Evolutionary conservation across 92 coral and sea anemone genomes (phyloP).

Genomic region (Porites divaricata): DNA sequence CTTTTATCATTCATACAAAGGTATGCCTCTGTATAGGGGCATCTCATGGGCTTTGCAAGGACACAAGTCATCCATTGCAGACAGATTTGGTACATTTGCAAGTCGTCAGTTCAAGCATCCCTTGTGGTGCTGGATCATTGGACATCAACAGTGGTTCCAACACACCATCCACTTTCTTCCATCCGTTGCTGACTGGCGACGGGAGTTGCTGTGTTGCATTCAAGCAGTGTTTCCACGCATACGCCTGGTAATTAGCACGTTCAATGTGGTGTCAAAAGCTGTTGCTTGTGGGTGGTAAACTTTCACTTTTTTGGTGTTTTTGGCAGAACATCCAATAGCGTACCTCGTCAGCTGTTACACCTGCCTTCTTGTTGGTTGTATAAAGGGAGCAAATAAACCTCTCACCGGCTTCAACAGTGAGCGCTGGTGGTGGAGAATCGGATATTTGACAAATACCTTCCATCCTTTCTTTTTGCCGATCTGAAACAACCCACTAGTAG

Average conservation of each 20-base stretch:
- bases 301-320: slow-evolving; percentile 58
- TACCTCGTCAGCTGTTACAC: slow-evolving; percentile 49
- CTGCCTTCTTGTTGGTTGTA: slow-evolving; percentile 46
- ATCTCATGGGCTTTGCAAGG: slow-evolving; percentile 52
- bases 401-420: slow-evolving; percentile 41
- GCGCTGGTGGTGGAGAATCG: slow-evolving; percentile 27
- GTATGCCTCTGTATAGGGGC: slow-evolving; percentile 55
- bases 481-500: slow-evolving; percentile 29
- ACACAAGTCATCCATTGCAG: slow-evolving; percentile 48
- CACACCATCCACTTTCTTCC: slow-evolving; percentile 30
- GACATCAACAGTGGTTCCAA: slow-evolving; percentile 58
- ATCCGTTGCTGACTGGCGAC: slow-evolving; percentile 56
- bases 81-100: slow-evolving; percentile 56
- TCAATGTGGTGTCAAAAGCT: slow-evolving; percentile 57
- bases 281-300: slow-evolving; percentile 64
- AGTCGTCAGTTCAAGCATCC: slow-evolving; percentile 60
- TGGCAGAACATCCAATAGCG: slow-evolving; percentile 67
- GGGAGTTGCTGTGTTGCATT: slow-evolving; percentile 45
- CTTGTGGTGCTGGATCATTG: slow-evolving; percentile 65
- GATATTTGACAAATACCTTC: slow-evolving; percentile 48
- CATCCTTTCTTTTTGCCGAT: slow-evolving; percentile 37
- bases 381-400: slow-evolving; percentile 59
- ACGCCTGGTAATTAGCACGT: slow-evolving; percentile 63
- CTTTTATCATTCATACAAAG: slow-evolving; percentile 54
- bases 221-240: slow-evolving; percentile 51